A percentile compares a stretch with the other conserved stretches of the same genome.
These are phyloP conservation scores for Zosterops japonicus DNA, from an alignment of 2,113 vertebrate species.

Conservation along the genomic window DNA sequence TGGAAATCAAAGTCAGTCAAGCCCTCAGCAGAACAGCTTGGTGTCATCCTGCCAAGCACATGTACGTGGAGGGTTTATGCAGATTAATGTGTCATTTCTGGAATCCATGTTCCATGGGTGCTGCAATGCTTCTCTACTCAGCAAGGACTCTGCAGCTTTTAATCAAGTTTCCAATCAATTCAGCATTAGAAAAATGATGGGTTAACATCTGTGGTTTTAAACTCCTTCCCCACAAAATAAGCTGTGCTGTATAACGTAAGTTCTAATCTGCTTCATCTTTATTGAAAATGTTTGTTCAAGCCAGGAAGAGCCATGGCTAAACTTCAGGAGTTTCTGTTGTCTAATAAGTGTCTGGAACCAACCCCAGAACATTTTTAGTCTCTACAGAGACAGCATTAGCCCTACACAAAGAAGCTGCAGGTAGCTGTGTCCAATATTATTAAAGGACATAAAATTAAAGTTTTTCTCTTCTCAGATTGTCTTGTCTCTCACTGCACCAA, in stretches of 20 bases:
- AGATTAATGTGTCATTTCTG: neutral
- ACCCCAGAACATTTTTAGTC: neutral
- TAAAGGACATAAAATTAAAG: neutral
- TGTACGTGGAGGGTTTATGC: neutral
- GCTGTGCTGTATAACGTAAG: neutral
- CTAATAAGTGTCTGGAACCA: neutral
- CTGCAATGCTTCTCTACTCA: neutral
- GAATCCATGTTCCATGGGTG: neutral
- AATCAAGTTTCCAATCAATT: neutral
- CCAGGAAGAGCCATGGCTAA: rapidly evolving
- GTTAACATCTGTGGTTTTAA: conserved; percentile 1
- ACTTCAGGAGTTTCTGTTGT: neutral
- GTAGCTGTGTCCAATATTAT: neutral
- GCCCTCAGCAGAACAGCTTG: neutral
- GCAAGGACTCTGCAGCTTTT: neutral
- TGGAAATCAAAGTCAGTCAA: neutral
- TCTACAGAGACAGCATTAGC: neutral
- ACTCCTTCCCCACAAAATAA: neutral
- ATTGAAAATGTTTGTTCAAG: neutral
- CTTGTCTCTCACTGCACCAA: neutral
- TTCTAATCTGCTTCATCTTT: neutral
- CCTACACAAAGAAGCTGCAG: neutral
- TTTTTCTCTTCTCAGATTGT: neutral
- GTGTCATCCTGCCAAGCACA: neutral
- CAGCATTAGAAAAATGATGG: neutral